Evolutionary conservation across 2,888 invertebrate genomes (phyloP), one percentile per base, ranked within the genome.

Genomic region (Apamea epomidion): DNA sequence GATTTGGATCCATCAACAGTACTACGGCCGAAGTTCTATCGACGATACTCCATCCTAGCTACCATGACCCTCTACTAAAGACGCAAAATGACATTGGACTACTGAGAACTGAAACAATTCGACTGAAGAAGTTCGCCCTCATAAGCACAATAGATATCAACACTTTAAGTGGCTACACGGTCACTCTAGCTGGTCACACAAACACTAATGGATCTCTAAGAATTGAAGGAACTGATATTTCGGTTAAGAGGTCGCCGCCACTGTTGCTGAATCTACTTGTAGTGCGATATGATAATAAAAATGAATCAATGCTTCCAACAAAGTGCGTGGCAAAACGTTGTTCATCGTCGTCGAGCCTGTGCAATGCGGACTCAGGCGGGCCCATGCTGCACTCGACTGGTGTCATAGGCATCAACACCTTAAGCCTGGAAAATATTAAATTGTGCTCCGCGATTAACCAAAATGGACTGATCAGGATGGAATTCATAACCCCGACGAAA

Each of bases 11-110:
- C 29, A 3, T 1, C 25, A 81, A 74, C 48, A 60, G 45, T 32
- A 60, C 37, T 5, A 77, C 65, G 5, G 77, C 77, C 1, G 67
- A 75, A 21, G 85, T 85, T 54, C 29, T 32, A 14, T 85, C 85
- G 21, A 70, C 58, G 4, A 16, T 78, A 29, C 72, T 68, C 8
- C 81, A 85, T 29, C 85, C 81, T 1, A 78, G 76, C 73, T 85
- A 58, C 62, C 58, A 81, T 18, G 72, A 87, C 25, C 74, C 67
- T 21, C 10, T 51, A 14, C 29, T 72, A 25, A 64, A 73, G 62
- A 62, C 45, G 29, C 85, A 81, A 29, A 87, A 77, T 45, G 16
- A 85, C 72, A 85, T 85, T 32, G 85, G 85, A 25, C 65, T 85
- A 1, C n/a, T 87, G 5, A 60, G 83, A 65, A 85, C 88, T 64